Base-by-base conservation (phyloP, 2,797 vertebrate species). In the Sebastes itinus region DNA sequence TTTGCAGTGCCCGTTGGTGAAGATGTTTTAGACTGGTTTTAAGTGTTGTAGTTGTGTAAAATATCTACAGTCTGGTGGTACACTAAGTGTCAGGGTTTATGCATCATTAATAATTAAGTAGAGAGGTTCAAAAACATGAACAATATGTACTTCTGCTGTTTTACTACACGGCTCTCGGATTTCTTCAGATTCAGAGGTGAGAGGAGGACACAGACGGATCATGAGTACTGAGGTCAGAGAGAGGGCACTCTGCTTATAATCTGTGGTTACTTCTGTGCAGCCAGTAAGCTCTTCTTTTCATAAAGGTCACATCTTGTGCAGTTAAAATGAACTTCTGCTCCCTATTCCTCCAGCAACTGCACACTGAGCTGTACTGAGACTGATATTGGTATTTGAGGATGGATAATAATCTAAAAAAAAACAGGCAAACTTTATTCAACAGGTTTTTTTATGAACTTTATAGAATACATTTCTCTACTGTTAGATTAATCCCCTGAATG, bases 71-170 rank as follows among this genome's bases (percentile, higher is more conserved):
- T 14, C 20, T 66, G 20, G 22, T 61, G 38, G 5, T 49, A 52
- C 63, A 42, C 33, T 66, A 5, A 10, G 52, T 49, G 30, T n/a
- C 56, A 16, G 38, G 4, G 10, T 59, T 78, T 25, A 77, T 86
- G 38, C 52, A 83, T 84, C 46, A 88, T 87, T 87, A 52, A 86
- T 71, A 4, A 68, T 74, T 73, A 59, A 28, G 27, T 20, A 2
- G 25, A 18, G 22, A 30, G 4, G 58, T 64, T 65, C 16, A 63
- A 54, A 68, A 59, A 38, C 13, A 55, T 73, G 25, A 25, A 25
- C 16, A 59, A 35, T 52, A 38, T 67, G 2, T 5, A 9, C 35
- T 33, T 79, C 3, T 72, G 63, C 10, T 12, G 6, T 72, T 65
- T 33, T 71, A 11, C 58, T 77, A 38, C 16, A 28, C 7, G 32